Evolutionary conservation across 2,113 vertebrate species (phyloP).

Genomic region (Hirundichthys speculiger): DNA sequence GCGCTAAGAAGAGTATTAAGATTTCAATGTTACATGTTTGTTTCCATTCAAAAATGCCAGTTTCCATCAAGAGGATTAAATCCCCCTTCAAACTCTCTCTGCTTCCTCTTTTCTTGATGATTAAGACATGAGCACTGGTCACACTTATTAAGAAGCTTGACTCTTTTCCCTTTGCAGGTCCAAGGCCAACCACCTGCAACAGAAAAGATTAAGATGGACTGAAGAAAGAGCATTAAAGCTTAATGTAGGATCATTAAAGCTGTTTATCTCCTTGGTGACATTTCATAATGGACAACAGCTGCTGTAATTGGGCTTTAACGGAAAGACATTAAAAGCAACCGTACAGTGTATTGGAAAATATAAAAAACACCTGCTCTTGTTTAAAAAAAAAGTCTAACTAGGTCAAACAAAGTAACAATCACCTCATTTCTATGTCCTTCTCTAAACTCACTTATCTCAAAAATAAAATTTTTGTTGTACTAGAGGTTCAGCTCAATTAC

Average conservation of each 20-base stretch:
- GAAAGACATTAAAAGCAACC: slow-evolving; percentile 22
- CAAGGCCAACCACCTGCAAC: slow-evolving; percentile 70
- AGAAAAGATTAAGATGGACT: slow-evolving; percentile 50
- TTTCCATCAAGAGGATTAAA: slow-evolving; percentile 57
- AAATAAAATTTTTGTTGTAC: neutral
- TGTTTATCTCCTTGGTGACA: slow-evolving; percentile 37
- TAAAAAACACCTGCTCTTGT: slow-evolving; percentile 30
- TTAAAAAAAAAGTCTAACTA: neutral
- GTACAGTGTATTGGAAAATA: slow-evolving; percentile 3
- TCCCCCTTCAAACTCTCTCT: slow-evolving; percentile 24
- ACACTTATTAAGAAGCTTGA: slow-evolving; percentile 37
- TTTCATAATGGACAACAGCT: slow-evolving; percentile 39
- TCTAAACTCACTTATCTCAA: too few relatives aligned
- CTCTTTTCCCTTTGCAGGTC: slow-evolving; percentile 37
- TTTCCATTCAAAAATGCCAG: slow-evolving; percentile 53
- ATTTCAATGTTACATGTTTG: slow-evolving; percentile 28
- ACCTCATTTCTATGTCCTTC: neutral
- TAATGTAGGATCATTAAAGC: slow-evolving; percentile 30
- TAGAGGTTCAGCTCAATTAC: slow-evolving; percentile 1
- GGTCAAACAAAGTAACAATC: neutral
- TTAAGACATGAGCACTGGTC: slow-evolving; percentile 57
- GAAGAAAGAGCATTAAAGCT: slow-evolving; percentile 24
- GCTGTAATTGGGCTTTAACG: slow-evolving; percentile 31
- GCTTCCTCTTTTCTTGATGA: slow-evolving; percentile 32
- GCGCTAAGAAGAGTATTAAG: slow-evolving; percentile 52